Conservation (phyloP, 2,888 invertebrate species). For the Drosophila borealis region DNA sequence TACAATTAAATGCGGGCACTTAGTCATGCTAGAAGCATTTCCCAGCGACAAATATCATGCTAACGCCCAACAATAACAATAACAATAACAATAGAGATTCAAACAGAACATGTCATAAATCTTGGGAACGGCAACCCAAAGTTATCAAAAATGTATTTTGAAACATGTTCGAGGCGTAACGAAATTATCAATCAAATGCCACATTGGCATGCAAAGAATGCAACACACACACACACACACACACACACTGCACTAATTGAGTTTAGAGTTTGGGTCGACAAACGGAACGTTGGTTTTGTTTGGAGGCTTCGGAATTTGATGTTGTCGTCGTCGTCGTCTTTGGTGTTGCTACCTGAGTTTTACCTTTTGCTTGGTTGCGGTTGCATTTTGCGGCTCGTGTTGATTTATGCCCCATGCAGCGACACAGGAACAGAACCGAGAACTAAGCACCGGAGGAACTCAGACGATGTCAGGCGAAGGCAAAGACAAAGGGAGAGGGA, state of each 20-base stretch:
- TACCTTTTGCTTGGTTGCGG: constrained; percentile 58
- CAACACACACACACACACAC: constrained; percentile 42
- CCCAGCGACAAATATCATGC: constrained; percentile 58
- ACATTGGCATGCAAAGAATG: constrained; percentile 76
- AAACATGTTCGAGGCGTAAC: constrained; percentile 73
- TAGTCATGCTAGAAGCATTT: constrained; percentile 42
- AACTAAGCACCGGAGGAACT: constrained; percentile 42
- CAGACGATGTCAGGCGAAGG: constrained; percentile 11
- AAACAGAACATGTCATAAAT: constrained; percentile 67
- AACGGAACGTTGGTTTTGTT: constrained; percentile 51
- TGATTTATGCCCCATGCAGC: constrained; percentile 73
- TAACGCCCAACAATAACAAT: constrained; percentile 39
- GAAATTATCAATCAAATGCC: constrained; percentile 79
- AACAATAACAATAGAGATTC: constrained; percentile 39
- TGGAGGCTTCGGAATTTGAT: constrained; percentile 59
- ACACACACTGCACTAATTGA: constrained; percentile 64
- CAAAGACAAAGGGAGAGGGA: constrained; percentile 4
- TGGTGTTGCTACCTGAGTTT: constrained; percentile 65
- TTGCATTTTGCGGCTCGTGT: constrained; percentile 63
- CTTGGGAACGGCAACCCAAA: constrained; percentile 48
- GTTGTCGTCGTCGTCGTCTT: constrained; percentile 43
- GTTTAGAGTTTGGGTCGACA: constrained; percentile 51
- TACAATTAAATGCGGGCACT: constrained; percentile 66
- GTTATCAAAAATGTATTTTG: constrained; percentile 66
- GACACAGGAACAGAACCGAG: constrained; percentile 36